Evolutionary conservation across 2,888 invertebrate genomes (phyloP).

Genomic region (Maniola hyperantus): DNA sequence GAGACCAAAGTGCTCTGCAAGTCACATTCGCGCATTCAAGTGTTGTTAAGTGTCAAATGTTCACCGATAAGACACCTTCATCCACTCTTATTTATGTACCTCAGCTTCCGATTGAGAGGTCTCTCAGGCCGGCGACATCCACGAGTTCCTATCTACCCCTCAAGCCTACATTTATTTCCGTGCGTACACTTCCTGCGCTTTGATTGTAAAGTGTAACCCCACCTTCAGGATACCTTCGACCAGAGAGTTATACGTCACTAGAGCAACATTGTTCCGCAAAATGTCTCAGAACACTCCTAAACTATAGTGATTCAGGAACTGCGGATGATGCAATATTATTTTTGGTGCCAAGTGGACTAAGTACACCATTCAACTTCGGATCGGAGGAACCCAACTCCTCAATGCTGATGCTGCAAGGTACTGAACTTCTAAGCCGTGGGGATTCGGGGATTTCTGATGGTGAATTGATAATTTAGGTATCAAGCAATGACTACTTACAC

Average conservation of each 20-base stretch:
- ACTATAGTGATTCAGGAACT: too few relatives aligned
- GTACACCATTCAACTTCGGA: too few relatives aligned
- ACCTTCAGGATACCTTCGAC: conserved; percentile 38
- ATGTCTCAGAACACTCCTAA: too few relatives aligned
- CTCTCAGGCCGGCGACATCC: conserved; percentile 66
- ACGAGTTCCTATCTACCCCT: conserved; percentile 76
- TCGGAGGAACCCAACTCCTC: too few relatives aligned
- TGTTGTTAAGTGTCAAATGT: conserved; percentile 26
- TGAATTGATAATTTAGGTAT: too few relatives aligned
- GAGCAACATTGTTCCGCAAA: not conserved
- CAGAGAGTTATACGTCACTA: not conserved
- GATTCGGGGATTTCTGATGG: too few relatives aligned
- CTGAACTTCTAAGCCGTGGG: too few relatives aligned
- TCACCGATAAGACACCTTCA: conserved; percentile 69
- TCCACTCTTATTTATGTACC: conserved; percentile 79
- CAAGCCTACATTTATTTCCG: conserved; percentile 76
- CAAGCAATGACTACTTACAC: too few relatives aligned
- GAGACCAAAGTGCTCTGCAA: not conserved
- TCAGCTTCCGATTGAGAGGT: conserved; percentile 76
- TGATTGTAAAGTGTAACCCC: conserved; percentile 50
- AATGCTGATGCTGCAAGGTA: too few relatives aligned
- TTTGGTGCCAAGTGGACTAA: too few relatives aligned
- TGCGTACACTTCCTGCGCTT: conserved; percentile 60
- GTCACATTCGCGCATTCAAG: conserved; percentile 15
- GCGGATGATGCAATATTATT: too few relatives aligned